Evolutionary conservation across 2,888 invertebrate species (phyloP).

Genomic region (Octonoba sinensis): DNA sequence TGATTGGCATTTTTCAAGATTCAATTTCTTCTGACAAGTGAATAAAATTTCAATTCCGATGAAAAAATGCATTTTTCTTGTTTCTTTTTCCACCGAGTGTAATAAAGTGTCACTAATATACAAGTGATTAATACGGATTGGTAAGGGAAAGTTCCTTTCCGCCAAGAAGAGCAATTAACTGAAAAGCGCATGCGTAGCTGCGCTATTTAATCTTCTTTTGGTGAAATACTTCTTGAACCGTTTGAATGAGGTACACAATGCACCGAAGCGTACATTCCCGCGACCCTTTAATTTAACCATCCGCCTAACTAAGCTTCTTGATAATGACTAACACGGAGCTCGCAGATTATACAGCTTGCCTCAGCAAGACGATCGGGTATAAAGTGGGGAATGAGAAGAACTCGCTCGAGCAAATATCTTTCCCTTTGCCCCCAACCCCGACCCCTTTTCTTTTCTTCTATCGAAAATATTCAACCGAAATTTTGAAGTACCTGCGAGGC

Average conservation of each 20-base stretch:
- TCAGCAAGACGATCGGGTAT: constrained; percentile 38
- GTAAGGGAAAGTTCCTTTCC: no score
- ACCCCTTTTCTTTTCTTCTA: constrained; percentile 17
- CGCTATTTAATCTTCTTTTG: constrained; percentile 50
- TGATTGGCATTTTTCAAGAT: no score
- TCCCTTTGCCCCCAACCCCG: constrained; percentile 7
- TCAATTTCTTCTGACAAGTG: no score
- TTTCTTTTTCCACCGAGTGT: no score
- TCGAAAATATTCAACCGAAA: constrained; percentile 52
- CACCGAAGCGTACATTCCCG: constrained; percentile 39
- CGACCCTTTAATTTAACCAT: constrained; percentile 59
- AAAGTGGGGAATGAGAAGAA: constrained; percentile 1
- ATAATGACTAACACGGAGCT: constrained; percentile 42
- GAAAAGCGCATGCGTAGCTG: constrained; percentile 36
- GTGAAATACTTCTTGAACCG: constrained; percentile 34
- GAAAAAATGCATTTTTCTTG: no score
- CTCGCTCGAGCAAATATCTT: constrained; percentile 47
- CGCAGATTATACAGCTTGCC: constrained; percentile 41
- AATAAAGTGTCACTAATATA: no score
- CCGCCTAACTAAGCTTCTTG: constrained; percentile 52
- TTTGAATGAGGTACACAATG: constrained; percentile 46
- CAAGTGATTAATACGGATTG: no score
- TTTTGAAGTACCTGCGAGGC: constrained; percentile 55
- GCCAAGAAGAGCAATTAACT: constrained; percentile 20
- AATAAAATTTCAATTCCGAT: no score